Percentiles rank a stretch among this genome's conserved stretches.
Evolutionary conservation across 2,888 invertebrate species (phyloP).

Genomic region (Alsophila aescularia): DNA sequence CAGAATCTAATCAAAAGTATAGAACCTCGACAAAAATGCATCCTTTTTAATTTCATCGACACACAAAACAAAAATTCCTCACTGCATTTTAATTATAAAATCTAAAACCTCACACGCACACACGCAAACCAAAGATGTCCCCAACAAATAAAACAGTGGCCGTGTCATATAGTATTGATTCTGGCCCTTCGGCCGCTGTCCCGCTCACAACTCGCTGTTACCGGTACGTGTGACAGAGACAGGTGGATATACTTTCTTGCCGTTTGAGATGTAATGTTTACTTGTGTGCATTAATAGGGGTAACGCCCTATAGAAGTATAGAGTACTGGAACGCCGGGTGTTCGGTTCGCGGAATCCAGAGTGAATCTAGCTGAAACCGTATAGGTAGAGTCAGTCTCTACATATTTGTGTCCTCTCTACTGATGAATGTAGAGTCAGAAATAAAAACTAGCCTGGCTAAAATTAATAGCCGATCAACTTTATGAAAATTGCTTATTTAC

Average conservation of each 20-base stretch:
- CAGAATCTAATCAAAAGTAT: too few species aligned
- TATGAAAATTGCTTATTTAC: too few species aligned
- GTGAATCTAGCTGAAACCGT: neutral
- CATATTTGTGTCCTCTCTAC: neutral
- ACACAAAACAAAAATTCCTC: too few species aligned
- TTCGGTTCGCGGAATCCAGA: slow-evolving; percentile 4
- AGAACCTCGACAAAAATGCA: too few species aligned
- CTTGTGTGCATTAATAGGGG: slow-evolving; percentile 59
- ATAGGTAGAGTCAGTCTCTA: neutral
- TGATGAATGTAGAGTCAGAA: too few species aligned
- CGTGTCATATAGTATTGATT: slow-evolving; percentile 80
- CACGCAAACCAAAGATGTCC: slow-evolving; percentile 61
- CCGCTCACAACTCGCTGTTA: slow-evolving; percentile 54
- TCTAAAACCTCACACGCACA: slow-evolving; percentile 31
- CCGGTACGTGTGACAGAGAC: slow-evolving; percentile 20
- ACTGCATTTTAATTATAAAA: slow-evolving; percentile 27
- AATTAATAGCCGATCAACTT: too few species aligned
- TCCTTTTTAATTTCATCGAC: too few species aligned
- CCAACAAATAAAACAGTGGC: slow-evolving; percentile 74
- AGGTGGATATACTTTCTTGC: slow-evolving; percentile 36
- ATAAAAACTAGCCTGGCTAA: too few species aligned
- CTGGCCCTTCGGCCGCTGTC: slow-evolving; percentile 60
- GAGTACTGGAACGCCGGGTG: slow-evolving; percentile 9
- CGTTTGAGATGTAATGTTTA: slow-evolving; percentile 49
- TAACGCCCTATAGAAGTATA: slow-evolving; percentile 55